These are phyloP conservation scores for Melolontha melolontha DNA, from an alignment of 2,888 invertebrate genomes.

Conservation along the genomic window DNA sequence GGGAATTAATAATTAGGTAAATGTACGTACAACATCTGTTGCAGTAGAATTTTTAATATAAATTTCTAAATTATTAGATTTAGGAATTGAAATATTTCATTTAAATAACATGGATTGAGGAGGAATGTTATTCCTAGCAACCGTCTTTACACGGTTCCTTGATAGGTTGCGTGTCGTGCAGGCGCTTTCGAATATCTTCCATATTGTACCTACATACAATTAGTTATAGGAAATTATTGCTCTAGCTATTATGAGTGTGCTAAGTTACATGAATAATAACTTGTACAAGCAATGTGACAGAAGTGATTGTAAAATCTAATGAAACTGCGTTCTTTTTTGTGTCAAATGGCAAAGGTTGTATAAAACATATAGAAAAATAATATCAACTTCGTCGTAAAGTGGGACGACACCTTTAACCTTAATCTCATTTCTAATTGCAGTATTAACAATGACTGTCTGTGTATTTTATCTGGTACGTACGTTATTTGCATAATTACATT, in stretches of 20 bases:
- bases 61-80: too few relatives aligned
- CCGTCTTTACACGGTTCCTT: constrained; percentile 3
- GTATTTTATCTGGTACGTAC: too few relatives aligned
- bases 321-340: constrained; percentile 39
- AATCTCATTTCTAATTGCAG: constrained; percentile 38
- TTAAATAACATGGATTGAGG: too few relatives aligned
- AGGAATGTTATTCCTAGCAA: not conserved
- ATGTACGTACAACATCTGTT: too few relatives aligned
- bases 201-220: not conserved
- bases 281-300: constrained; percentile 25
- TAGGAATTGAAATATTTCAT: too few relatives aligned
- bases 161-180: constrained; percentile 11
- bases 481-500: too few relatives aligned
- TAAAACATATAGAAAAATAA: constrained; percentile 39
- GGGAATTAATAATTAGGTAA: too few relatives aligned
- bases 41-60: too few relatives aligned
- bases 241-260: too few relatives aligned
- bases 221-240: too few relatives aligned
- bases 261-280: constrained; percentile 19
- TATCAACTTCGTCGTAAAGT: constrained; percentile 38
- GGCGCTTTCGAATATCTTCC: constrained; percentile 14
- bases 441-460: constrained; percentile 31
- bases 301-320: constrained; percentile 38
- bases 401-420: constrained; percentile 44
- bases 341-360: constrained; percentile 42